phyloP scores from a whole-genome alignment of 2,797 vertebrate genomes.

The Poecile montanus region DNA sequence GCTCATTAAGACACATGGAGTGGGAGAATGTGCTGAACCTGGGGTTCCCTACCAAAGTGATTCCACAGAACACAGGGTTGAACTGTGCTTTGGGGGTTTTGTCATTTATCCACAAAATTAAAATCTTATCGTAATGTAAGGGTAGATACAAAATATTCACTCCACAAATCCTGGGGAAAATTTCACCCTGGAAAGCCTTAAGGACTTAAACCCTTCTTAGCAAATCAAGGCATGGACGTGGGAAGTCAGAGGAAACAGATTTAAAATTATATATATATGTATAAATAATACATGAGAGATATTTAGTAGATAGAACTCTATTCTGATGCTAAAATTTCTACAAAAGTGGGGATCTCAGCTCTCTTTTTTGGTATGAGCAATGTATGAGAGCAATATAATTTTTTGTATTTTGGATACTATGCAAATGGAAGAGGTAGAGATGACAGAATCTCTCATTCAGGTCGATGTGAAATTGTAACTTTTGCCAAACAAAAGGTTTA shows the following conservation, averaged over 20 bases:
- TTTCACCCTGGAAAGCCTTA: background rate
- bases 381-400: background rate
- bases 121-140: background rate
- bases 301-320: background rate
- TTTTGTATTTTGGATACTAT: background rate
- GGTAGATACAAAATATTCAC: background rate
- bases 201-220: background rate
- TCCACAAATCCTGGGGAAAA: background rate
- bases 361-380: background rate
- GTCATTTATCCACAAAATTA: background rate
- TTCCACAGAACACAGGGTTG: background rate
- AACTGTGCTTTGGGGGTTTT: background rate
- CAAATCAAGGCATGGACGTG: background rate
- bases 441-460: background rate
- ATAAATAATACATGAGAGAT: background rate
- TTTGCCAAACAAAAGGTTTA: background rate
- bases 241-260: background rate
- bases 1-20: accelerated
- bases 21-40: background rate
- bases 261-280: background rate
- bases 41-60: background rate
- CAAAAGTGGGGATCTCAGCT: background rate
- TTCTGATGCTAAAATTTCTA: background rate
- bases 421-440: background rate
- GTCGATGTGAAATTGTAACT: background rate